Evolutionary conservation across 2,888 invertebrate genomes (phyloP).

Genomic region (Polyommatus iphigenia): DNA sequence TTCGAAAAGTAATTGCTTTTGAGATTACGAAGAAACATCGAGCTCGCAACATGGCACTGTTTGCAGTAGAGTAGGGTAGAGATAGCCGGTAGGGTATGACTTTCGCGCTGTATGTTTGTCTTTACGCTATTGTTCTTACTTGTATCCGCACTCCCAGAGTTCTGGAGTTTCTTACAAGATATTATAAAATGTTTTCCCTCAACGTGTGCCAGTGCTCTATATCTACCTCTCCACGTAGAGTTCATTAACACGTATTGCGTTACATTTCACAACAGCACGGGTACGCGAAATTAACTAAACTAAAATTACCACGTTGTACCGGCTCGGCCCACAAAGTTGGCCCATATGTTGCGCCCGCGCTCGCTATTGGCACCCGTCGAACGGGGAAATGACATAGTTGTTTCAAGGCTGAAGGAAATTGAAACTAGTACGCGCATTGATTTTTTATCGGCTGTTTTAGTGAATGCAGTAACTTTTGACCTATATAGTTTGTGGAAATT

Average conservation of each 20-base stretch:
- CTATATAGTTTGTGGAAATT: background rate
- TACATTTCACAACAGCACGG: slow-evolving; percentile 19
- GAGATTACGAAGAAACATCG: too few species aligned
- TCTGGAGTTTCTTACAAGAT: too few species aligned
- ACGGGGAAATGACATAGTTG: slow-evolving; percentile 39
- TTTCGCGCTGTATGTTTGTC: too few species aligned
- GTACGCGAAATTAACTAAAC: slow-evolving; percentile 36
- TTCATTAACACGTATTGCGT: slow-evolving; percentile 35
- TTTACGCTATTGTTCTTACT: too few species aligned
- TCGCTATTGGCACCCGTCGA: slow-evolving; percentile 44
- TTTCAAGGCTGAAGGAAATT: slow-evolving; percentile 33
- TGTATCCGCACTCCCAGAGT: too few species aligned
- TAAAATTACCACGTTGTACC: slow-evolving; percentile 37
- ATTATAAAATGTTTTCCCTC: background rate
- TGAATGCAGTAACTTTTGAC: too few species aligned
- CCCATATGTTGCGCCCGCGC: slow-evolving; percentile 44
- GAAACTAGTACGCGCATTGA: slow-evolving; percentile 26
- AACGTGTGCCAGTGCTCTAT: background rate
- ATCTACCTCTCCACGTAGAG: background rate
- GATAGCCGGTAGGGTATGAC: too few species aligned
- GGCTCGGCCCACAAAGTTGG: slow-evolving; percentile 49
- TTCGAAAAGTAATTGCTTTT: too few species aligned
- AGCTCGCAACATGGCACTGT: too few species aligned
- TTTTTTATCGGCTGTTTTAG: background rate
- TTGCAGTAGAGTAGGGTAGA: too few species aligned